Conservation (phyloP, 2,797 vertebrate species). For the Pampus argenteus region DNA sequence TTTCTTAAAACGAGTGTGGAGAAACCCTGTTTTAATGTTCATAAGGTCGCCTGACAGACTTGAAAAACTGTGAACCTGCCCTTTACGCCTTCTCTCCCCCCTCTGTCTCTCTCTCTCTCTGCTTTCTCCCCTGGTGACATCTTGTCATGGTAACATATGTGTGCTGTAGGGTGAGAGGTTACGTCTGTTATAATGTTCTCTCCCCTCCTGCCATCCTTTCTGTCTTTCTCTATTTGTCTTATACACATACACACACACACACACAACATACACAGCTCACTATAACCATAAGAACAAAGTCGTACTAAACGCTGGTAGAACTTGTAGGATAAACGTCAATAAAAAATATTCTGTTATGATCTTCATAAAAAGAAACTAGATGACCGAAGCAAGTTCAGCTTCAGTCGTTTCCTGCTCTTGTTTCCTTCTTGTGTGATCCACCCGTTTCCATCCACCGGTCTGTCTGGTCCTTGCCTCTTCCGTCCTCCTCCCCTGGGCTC, state of each 20-base stretch:
- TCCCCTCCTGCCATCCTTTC: background rate
- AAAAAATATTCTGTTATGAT: background rate
- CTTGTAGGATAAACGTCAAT: background rate
- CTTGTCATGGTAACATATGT: conserved; percentile 35
- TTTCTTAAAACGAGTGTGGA: no score
- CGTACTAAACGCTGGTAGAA: no score
- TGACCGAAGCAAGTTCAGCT: background rate
- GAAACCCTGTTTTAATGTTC: background rate
- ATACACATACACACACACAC: background rate
- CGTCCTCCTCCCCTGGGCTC: conserved; percentile 22
- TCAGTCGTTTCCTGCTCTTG: conserved; percentile 36
- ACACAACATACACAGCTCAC: background rate
- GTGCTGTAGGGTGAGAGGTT: conserved; percentile 28
- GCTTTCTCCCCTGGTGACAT: conserved; percentile 21
- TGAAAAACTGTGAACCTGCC: background rate
- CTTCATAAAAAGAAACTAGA: background rate
- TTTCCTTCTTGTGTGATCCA: conserved; percentile 23
- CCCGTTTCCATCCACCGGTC: conserved; percentile 1
- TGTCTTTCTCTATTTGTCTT: background rate
- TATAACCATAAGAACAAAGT: no score
- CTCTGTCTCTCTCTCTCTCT: background rate
- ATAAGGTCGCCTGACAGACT: background rate
- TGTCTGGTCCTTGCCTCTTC: conserved; percentile 21
- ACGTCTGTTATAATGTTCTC: conserved; percentile 31
- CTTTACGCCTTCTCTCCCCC: background rate